phyloP scores from a whole-genome alignment of 2,888 invertebrate species.

The Timandra comae region DNA sequence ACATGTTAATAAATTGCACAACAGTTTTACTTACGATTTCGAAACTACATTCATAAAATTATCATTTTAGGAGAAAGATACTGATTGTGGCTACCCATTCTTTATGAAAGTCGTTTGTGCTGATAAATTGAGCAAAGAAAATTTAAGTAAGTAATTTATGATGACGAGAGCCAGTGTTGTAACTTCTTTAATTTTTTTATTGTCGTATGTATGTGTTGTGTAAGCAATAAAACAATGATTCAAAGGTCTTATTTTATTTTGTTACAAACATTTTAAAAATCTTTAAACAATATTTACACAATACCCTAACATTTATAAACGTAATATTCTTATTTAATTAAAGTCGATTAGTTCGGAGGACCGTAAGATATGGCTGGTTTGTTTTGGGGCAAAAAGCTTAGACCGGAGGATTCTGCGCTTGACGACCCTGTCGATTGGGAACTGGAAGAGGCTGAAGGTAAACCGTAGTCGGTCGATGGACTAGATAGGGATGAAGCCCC shows the following conservation, averaged over 20 bases:
- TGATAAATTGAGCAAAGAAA: constrained; percentile 32
- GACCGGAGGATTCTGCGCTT: constrained; percentile 21
- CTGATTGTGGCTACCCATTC: constrained; percentile 29
- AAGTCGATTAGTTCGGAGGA: constrained; percentile 41
- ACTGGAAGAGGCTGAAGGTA: constrained; percentile 33
- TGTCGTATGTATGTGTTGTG: background rate
- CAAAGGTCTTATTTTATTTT: constrained; percentile 30
- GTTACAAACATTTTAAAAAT: constrained; percentile 22
- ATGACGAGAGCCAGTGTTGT: constrained; percentile 1
- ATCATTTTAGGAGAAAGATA: constrained; percentile 28
- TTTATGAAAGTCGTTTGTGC: constrained; percentile 47
- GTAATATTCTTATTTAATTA: constrained; percentile 10
- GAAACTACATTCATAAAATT: constrained; percentile 6
- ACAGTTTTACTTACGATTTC: no score
- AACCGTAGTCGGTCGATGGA: constrained; percentile 35
- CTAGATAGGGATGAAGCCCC: constrained; percentile 26
- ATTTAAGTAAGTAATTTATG: constrained; percentile 3
- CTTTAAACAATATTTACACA: constrained; percentile 31
- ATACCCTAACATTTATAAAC: constrained; percentile 22
- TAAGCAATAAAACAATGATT: constrained; percentile 21
- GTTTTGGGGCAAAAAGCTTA: constrained; percentile 51
- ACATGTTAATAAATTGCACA: constrained; percentile 15
- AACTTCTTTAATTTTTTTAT: constrained; percentile 2
- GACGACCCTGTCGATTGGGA: constrained; percentile 19
- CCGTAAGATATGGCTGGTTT: constrained; percentile 54